These are phyloP conservation scores for Brachymystax lenok DNA, from an alignment of 2,797 vertebrate genomes.

Conservation along the genomic window DNA sequence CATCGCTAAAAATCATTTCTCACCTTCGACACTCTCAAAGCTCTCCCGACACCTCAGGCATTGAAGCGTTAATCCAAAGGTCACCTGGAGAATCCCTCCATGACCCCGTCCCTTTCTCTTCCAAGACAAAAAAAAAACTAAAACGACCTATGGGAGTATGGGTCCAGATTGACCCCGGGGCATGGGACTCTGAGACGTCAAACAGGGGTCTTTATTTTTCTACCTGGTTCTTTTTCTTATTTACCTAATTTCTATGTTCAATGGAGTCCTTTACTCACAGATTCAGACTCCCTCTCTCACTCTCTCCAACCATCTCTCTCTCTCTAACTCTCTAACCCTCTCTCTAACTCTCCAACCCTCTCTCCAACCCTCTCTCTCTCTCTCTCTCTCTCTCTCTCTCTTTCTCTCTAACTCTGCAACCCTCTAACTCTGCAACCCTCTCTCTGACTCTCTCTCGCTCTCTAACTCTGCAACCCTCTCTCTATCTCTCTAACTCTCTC, in stretches of 20 bases:
- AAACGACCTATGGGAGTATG: slow-evolving; percentile 63
- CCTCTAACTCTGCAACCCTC: too few relatives aligned
- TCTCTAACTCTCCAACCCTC: neutral
- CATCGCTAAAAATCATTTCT: slow-evolving; percentile 48
- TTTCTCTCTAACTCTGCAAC: neutral
- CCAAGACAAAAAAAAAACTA: slow-evolving; percentile 44
- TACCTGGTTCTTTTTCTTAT: slow-evolving; percentile 36
- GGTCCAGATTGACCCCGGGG: slow-evolving; percentile 44
- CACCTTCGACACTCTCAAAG: slow-evolving; percentile 40
- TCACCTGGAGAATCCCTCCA: slow-evolving; percentile 60
- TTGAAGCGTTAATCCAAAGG: slow-evolving; percentile 67
- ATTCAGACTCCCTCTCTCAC: neutral
- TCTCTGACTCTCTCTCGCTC: neutral
- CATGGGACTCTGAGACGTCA: slow-evolving; percentile 33
- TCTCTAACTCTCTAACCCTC: neutral
- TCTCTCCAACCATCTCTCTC: too few relatives aligned
- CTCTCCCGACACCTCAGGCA: slow-evolving; percentile 59
- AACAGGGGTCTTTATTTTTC: slow-evolving; percentile 43
- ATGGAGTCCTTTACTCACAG: neutral
- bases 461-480: too few relatives aligned
- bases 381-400: neutral
- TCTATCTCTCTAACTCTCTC: too few relatives aligned
- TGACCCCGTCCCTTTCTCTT: slow-evolving; percentile 46
- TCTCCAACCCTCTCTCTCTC: neutral
- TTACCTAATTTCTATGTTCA: neutral